Evolutionary conservation across 2,888 invertebrate genomes (phyloP).

Genomic region (Cephus spinipes): DNA sequence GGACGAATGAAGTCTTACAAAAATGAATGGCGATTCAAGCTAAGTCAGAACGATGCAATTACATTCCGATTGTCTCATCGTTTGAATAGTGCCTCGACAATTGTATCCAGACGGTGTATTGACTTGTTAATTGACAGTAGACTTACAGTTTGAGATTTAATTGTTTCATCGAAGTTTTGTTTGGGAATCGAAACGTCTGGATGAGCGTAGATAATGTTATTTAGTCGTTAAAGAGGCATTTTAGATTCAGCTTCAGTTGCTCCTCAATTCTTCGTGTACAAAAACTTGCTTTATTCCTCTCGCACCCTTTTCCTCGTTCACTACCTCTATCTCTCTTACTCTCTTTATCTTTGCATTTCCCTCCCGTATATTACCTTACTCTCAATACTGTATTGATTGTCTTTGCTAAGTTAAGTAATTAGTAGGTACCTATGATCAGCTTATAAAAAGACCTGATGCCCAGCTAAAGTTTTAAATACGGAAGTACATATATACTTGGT

Average conservation of each 20-base stretch:
- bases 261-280: constrained; percentile 21
- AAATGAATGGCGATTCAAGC: constrained; percentile 54
- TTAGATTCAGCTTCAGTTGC: background rate
- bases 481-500: background rate
- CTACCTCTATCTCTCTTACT: background rate
- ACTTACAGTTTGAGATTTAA: constrained; percentile 29
- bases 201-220: constrained; percentile 20
- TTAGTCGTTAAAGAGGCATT: constrained; percentile 1
- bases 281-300: constrained; percentile 29
- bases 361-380: background rate
- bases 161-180: constrained; percentile 29
- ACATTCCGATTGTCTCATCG: constrained; percentile 58
- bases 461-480: background rate
- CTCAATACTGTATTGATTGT: background rate
- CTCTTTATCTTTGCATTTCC: background rate
- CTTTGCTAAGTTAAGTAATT: background rate
- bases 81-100: constrained; percentile 55
- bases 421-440: background rate
- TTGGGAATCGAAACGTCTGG: constrained; percentile 13
- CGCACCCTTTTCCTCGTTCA: background rate
- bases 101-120: constrained; percentile 48
- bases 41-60: constrained; percentile 54
- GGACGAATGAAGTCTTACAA: constrained; percentile 35
- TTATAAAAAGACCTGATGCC: background rate
- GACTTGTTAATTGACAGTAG: constrained; percentile 50